Base-by-base conservation (phyloP, 2,888 invertebrate genomes). In the Willowsia nigromaculata region DNA sequence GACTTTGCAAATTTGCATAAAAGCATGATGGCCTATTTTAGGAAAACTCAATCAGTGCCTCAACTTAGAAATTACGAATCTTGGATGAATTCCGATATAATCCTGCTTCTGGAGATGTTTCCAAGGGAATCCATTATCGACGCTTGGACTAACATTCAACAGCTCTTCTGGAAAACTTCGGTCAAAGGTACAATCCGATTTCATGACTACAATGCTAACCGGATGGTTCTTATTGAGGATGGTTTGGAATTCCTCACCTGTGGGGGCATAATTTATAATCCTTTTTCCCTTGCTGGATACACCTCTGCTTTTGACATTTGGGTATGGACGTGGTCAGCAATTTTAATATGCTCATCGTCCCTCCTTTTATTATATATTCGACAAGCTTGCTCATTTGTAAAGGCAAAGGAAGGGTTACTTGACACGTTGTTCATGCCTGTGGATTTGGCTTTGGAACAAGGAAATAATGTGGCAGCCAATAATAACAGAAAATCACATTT, bases 381-480 rank as follows among this genome's bases (percentile, higher is more conserved):
- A 50, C 5, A n/a, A 6, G 50, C 13, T 4, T 50, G 3, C 2
- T 15, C 68, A 13, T 13, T 15, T 33, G 9, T 5, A 18, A 11
- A 7, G n/a, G n/a, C n/a, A n/a, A n/a, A n/a, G n/a, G n/a, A n/a
- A n/a, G n/a, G n/a, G n/a, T n/a, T n/a, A n/a, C n/a, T n/a, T n/a
- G n/a, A n/a, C n/a, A n/a, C n/a, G n/a, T n/a, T n/a, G n/a, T n/a
- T n/a, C n/a, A n/a, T n/a, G n/a, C n/a, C n/a, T n/a, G n/a, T n/a
- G n/a, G n/a, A n/a, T n/a, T n/a, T n/a, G n/a, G 22, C 37, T 3
- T 53, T 78, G 30, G 78, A 78, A 11, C 78, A 78, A 27, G 78
- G 78, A 1, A 30, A 22, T 30, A 25, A 15, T 43, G 9, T 47
- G 1, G 47, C 56, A 3, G 11, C 5, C 15, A 56, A 56, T 56